Evolutionary conservation across 2,113 vertebrate species (phyloP).

Genomic region (Indicator indicator): DNA sequence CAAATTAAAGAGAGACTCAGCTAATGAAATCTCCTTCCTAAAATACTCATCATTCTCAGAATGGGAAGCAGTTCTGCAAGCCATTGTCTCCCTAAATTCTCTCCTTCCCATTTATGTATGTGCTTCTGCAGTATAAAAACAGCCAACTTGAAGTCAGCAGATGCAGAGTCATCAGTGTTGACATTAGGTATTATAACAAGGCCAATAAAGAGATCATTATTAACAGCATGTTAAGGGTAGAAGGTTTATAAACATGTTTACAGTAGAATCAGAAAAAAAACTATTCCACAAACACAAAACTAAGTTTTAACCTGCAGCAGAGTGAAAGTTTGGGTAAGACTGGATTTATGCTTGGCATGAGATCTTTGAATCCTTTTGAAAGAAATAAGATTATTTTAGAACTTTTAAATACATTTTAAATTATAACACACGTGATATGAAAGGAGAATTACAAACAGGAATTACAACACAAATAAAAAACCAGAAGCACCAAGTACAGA

Average conservation of each 20-base stretch:
- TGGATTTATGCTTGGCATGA: neutral
- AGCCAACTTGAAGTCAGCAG: neutral
- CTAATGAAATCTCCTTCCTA: neutral
- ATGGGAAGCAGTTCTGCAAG: accelerated
- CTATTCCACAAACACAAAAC: neutral
- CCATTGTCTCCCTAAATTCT: neutral
- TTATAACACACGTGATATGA: neutral
- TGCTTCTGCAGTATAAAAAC: neutral
- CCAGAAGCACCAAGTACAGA: neutral
- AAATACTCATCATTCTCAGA: neutral
- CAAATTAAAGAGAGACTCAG: neutral
- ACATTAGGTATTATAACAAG: neutral
- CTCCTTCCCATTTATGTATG: neutral
- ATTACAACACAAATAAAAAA: neutral
- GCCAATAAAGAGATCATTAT: neutral
- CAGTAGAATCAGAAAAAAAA: neutral
- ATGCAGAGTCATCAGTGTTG: neutral
- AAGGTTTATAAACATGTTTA: neutral
- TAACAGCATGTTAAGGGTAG: neutral
- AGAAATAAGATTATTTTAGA: neutral
- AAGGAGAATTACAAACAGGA: neutral
- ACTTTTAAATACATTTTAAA: neutral
- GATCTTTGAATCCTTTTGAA: neutral
- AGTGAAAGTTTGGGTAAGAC: neutral
- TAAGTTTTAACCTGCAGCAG: neutral